Conservation (phyloP, 1,140 invertebrate species). For the Diorhabda sublineata region DNA sequence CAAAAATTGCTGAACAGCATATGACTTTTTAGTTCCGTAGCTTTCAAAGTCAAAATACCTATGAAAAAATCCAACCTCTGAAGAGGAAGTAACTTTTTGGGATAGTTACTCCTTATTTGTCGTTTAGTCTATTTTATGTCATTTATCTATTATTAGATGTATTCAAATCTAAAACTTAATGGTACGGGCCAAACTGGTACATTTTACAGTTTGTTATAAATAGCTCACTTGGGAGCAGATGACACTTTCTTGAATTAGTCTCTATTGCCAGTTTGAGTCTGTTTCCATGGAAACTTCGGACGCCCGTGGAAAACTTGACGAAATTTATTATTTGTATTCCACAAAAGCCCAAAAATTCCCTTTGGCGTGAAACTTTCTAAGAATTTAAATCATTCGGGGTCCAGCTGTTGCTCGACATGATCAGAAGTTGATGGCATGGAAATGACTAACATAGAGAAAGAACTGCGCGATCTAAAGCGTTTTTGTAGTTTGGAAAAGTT, state of each 20-base stretch:
- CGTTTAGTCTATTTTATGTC: too few relatives aligned
- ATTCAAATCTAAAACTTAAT: too few relatives aligned
- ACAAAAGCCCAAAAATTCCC: conserved; percentile 11
- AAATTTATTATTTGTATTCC: conserved; percentile 28
- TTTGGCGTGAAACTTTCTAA: conserved; percentile 17
- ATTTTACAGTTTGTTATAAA: not conserved
- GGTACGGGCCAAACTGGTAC: too few relatives aligned
- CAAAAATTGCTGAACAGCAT: too few relatives aligned
- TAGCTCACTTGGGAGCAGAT: not conserved
- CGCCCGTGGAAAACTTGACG: conserved; percentile 10
- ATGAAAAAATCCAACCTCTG: too few relatives aligned
- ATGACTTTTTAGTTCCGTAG: too few relatives aligned
- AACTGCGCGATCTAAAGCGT: conserved; percentile 15
- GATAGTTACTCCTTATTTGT: too few relatives aligned
- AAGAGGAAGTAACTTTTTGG: too few relatives aligned
- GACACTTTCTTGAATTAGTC: not conserved
- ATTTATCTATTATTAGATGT: too few relatives aligned
- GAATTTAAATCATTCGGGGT: conserved; percentile 22
- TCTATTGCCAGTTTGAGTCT: not conserved
- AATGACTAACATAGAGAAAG: conserved; percentile 24
- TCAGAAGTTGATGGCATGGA: conserved; percentile 27
- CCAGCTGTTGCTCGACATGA: conserved; percentile 25
- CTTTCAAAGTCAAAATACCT: too few relatives aligned
- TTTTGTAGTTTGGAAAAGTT: conserved; percentile 13
- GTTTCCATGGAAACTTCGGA: not conserved